Evolutionary conservation across 1,140 invertebrate genomes (phyloP), one percentile per base, ranked within the genome.

Genomic region (Bombus sibiricus): DNA sequence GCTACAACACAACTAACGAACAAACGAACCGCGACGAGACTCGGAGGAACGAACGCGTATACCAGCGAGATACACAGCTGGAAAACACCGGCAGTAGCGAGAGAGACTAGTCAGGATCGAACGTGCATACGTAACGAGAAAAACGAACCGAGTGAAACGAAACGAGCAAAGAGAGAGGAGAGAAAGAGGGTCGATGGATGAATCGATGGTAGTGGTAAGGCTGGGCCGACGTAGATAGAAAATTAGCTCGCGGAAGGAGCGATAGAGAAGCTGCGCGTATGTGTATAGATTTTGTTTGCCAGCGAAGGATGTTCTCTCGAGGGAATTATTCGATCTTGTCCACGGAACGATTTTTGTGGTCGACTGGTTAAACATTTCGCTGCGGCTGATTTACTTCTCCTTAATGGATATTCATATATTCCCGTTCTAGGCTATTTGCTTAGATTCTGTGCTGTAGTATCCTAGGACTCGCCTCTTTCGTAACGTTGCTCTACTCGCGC

Each of bases 331-430:
- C 71, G 22, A 73, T 25, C 57, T 80, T 53, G 47, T 34, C 82
- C 72, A 39, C 28, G 47, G 32, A 64, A 10, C 53, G 77, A 79
- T 83, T 71, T 66, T 72, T 76, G 78, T 80, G 83, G 32, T 86
- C 62, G 75, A 64, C 68, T 88, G 90, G 89, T 92, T 92, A 91
- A 92, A 91, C 86, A 86, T 88, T 87, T 89, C 88, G 57, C 64
- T 37, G 57, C 41, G 76, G 32, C 80, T 92, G 86, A 90, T 92
- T 92, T 90, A 88, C 86, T 75, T 64, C 78, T 74, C 80, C 75
- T 89, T 91, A 91, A 91, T 92, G 90, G 89, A 92, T 89, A 92
- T 91, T 92, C 91, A 87, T 91, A 86, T 86, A 91, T 92, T 89
- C 73, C 83, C 77, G 87, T 81, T 78, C 59, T 59, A 68, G 66